Evolutionary conservation across 2,113 vertebrate genomes (phyloP).

Genomic region (Heliornis fulica): DNA sequence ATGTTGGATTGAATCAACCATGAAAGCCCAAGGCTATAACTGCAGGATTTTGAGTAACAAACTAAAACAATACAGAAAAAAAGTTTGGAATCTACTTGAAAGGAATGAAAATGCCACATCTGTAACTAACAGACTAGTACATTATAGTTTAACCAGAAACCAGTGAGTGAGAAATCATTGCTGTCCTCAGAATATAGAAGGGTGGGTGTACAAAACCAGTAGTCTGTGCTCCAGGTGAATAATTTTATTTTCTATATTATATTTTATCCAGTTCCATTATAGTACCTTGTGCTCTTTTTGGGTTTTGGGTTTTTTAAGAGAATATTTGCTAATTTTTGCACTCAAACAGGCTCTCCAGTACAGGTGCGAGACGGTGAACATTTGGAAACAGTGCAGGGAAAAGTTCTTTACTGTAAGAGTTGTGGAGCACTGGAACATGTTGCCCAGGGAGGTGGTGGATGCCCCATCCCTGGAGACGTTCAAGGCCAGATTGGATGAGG

Average conservation of each 20-base stretch:
- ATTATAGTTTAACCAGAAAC: neutral
- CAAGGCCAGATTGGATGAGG: too few species aligned
- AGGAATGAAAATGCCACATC: neutral
- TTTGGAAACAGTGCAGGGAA: neutral
- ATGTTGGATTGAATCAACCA: neutral
- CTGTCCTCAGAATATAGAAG: neutral
- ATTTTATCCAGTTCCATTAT: neutral
- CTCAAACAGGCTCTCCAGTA: neutral
- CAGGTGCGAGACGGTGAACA: neutral
- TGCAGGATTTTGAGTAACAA: neutral
- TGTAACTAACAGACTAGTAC: neutral
- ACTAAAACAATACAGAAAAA: neutral
- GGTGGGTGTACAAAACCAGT: neutral
- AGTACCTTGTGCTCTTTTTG: neutral
- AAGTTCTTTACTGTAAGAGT: too few species aligned
- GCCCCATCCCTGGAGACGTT: too few species aligned
- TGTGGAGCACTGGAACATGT: too few species aligned
- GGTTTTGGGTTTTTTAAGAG: neutral
- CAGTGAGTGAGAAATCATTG: neutral
- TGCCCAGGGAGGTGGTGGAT: too few species aligned
- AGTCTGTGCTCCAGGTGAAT: neutral
- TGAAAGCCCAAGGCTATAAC: neutral
- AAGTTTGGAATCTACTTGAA: neutral
- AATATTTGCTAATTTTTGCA: neutral
- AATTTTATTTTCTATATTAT: neutral